Evolutionary conservation across 2,113 vertebrate genomes (phyloP), one percentile per base, ranked within the genome.

Genomic region (Sclerurus mexicanus): DNA sequence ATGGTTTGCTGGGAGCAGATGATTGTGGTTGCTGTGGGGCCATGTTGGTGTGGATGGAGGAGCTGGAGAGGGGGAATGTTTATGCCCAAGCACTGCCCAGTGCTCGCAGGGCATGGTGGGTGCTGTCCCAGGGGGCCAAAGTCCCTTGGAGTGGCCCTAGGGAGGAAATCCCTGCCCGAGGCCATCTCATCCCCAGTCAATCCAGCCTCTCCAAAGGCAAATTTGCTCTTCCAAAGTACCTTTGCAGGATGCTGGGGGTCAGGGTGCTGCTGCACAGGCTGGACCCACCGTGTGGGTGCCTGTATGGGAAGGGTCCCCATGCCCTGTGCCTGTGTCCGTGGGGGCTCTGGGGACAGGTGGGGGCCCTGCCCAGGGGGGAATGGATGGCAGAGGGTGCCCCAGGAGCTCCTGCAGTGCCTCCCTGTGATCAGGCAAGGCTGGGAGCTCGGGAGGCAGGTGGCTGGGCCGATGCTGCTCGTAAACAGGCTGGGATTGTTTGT

Each of bases 251-350:
- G 30, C 56, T n/a, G 74, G 12, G 50, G 89, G 23, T 69, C 64
- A 25, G 67, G 25, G 50, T 23, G 25, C 44, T 46, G 40, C 66
- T 12, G 52, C 50, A 1, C 0, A 4, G 23, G 37, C 8, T 2
- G 14, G 10, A 22, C 28, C 71, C 33, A 9, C 28, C 0, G 0
- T 50, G 35, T 24, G 0, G 3, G n/a, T 55, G 10, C 19, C 63
- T 9, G 22, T 7, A 1, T 1, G 17, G n/a, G 59, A 22, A 22
- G 30, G 3, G 23, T 60, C 63, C 13, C 33, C 1, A 0, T 3
- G 7, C 19, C 20, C 44, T 5, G 39, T 1, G 18, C 30, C 47
- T 2, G 0, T 0, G 67, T 40, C 2, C 0, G 2, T 5, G 77
- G 23, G n/a, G 25, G 8, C 27, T 35, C 37, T 8, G 15, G 71